phyloP scores from a whole-genome alignment of 2,888 invertebrate genomes.

The Barypeithes pellucidus region DNA sequence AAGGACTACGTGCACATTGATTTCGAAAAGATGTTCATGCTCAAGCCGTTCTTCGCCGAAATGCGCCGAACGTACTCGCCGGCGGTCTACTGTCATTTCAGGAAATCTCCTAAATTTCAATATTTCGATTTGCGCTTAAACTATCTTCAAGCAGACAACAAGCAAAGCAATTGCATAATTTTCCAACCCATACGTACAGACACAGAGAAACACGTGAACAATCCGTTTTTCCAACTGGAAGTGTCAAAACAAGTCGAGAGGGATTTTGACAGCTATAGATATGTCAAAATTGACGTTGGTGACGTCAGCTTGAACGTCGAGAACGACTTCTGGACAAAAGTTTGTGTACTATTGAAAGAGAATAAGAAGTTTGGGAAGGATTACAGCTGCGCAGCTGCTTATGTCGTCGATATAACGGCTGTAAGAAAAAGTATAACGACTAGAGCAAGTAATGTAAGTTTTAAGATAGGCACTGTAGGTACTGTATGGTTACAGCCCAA shows the following conservation, averaged over 20 bases:
- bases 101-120: constrained; percentile 80
- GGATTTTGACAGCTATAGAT: constrained; percentile 75
- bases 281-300: constrained; percentile 77
- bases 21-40: constrained; percentile 89
- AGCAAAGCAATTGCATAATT: constrained; percentile 64
- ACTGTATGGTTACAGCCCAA: too few species aligned
- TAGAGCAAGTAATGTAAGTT: constrained; percentile 6
- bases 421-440: constrained; percentile 71
- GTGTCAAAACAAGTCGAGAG: constrained; percentile 73
- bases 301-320: constrained; percentile 82
- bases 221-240: constrained; percentile 77
- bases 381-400: constrained; percentile 73
- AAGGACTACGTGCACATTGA: constrained; percentile 88
- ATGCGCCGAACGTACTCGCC: constrained; percentile 82
- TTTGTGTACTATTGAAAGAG: constrained; percentile 74
- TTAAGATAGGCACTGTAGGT: neutral
- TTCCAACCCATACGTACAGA: constrained; percentile 66
- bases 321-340: constrained; percentile 77
- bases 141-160: constrained; percentile 81
- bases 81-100: constrained; percentile 82
- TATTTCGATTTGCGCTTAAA: constrained; percentile 81
- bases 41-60: constrained; percentile 88
- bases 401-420: constrained; percentile 69
- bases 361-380: constrained; percentile 76
- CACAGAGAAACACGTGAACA: constrained; percentile 21